Evolutionary conservation across 2,888 invertebrate genomes (phyloP).

Genomic region (Nipponacmea schrenckii): DNA sequence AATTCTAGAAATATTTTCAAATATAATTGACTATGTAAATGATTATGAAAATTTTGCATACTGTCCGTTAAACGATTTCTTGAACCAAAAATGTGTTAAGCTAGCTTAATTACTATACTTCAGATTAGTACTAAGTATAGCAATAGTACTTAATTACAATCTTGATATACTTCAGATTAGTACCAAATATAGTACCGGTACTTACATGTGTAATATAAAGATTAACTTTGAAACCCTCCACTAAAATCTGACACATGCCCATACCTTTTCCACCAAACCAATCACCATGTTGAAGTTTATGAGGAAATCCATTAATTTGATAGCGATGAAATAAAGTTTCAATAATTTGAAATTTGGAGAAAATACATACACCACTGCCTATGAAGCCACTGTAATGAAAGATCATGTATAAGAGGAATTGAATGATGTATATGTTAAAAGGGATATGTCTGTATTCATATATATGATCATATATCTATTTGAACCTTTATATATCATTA

Average conservation of each 20-base stretch:
- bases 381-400: constrained; percentile 73
- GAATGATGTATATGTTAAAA: too few relatives aligned
- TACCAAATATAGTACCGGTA: too few relatives aligned
- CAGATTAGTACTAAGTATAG: too few relatives aligned
- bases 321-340: constrained; percentile 92
- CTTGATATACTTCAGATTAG: too few relatives aligned
- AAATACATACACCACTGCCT: constrained; percentile 67
- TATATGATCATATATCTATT: not conserved
- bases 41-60: too few relatives aligned
- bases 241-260: constrained; percentile 64
- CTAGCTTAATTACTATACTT: too few relatives aligned
- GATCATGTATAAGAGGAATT: too few relatives aligned
- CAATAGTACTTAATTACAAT: too few relatives aligned
- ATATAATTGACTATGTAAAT: too few relatives aligned
- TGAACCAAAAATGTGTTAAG: too few relatives aligned
- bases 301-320: constrained; percentile 96
- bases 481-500: not conserved
- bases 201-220: constrained; percentile 94
- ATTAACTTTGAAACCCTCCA: constrained; percentile 76
- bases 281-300: constrained; percentile 95
- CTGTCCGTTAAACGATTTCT: too few relatives aligned
- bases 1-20: too few relatives aligned
- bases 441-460: not conserved
- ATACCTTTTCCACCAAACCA: constrained; percentile 96
- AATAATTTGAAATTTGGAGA: constrained; percentile 68